phyloP scores from a whole-genome alignment of 1,140 invertebrate species.

The Sinella curviseta region DNA sequence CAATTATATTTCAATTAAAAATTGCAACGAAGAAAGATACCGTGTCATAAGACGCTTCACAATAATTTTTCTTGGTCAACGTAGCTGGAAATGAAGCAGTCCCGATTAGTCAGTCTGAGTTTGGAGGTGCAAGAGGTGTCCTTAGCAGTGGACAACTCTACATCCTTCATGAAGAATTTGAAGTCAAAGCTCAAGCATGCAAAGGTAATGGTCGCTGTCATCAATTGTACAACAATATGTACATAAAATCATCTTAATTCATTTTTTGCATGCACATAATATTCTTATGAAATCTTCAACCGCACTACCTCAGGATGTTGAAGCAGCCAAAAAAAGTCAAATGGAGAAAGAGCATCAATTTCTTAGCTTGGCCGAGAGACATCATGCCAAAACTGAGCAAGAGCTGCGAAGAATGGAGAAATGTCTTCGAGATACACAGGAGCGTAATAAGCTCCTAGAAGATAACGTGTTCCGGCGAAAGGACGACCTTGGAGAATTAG shows the following conservation, averaged over 20 bases:
- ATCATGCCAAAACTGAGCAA: neutral
- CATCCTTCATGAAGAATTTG: neutral
- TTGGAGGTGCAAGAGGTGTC: neutral
- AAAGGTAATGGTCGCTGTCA: neutral
- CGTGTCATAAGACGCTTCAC: too few species aligned
- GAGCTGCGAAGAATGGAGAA: neutral
- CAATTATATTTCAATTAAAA: neutral
- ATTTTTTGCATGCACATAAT: neutral
- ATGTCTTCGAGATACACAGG: neutral
- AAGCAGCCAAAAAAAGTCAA: neutral
- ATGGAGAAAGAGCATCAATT: neutral
- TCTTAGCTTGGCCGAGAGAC: neutral
- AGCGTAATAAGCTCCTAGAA: neutral
- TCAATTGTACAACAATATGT: neutral
- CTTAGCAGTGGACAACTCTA: neutral
- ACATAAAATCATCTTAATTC: neutral
- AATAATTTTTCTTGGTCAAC: neutral
- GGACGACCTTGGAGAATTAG: constrained; percentile 29
- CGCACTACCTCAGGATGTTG: neutral
- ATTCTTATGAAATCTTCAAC: neutral
- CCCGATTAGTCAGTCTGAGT: neutral
- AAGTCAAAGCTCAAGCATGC: neutral
- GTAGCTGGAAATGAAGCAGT: constrained; percentile 2
- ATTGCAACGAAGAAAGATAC: neutral
- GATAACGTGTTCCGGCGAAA: constrained; percentile 11